Evolutionary conservation across 2,888 invertebrate genomes (phyloP).

Genomic region (Muschampia plurimacula): DNA sequence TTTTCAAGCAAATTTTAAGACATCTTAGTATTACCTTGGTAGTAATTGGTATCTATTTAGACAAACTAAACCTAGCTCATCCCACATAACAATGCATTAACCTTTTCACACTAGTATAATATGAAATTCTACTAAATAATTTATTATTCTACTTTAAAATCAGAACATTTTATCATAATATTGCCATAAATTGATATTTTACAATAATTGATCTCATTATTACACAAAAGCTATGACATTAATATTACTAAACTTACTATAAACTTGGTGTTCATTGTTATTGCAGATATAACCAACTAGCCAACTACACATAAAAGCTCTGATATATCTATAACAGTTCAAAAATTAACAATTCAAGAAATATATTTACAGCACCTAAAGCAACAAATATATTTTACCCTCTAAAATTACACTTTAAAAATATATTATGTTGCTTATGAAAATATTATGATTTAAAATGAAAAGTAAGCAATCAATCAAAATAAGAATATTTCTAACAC

Average conservation of each 20-base stretch:
- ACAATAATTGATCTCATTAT: not conserved
- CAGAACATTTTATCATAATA: not conserved
- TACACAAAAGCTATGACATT: not conserved
- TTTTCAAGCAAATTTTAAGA: too few species aligned
- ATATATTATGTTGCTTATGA: not conserved
- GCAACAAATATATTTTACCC: not conserved
- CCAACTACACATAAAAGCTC: constrained; percentile 15
- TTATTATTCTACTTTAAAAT: too few species aligned
- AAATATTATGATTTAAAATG: not conserved
- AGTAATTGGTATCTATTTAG: too few species aligned
- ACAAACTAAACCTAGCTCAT: too few species aligned
- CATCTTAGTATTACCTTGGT: too few species aligned
- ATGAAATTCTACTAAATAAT: too few species aligned
- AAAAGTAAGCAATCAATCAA: not conserved
- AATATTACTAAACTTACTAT: not conserved
- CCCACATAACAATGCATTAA: too few species aligned
- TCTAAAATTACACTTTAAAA: not conserved
- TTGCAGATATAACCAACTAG: constrained; percentile 3
- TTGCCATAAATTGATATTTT: not conserved
- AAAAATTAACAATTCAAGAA: constrained; percentile 20
- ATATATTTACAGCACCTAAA: constrained; percentile 11
- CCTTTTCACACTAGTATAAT: too few species aligned
- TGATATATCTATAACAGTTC: constrained; percentile 5
- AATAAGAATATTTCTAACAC: not conserved
- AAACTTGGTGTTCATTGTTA: constrained; percentile 10